phyloP scores from a whole-genome alignment of 2,113 vertebrate genomes.

The Saiga tatarica region DNA sequence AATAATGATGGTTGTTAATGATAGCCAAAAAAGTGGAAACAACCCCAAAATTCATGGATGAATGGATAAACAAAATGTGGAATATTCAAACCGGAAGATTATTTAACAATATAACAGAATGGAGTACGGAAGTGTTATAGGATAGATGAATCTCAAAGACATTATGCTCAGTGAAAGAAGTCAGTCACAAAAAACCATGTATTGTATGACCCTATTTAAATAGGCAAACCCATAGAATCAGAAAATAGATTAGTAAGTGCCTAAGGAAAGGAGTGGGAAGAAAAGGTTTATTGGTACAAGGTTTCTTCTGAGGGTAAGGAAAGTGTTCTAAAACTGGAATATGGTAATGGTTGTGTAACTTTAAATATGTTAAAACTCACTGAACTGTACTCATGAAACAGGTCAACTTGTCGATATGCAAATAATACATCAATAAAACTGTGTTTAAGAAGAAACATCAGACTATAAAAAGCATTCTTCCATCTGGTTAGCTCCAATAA shows the following conservation, averaged over 20 bases:
- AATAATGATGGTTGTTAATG: not conserved
- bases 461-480: not conserved
- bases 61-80: not conserved
- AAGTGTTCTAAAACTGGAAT: conserved; percentile 4
- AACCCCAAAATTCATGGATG: not conserved
- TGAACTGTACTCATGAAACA: not conserved
- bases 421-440: not conserved
- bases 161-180: not conserved
- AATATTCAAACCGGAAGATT: not conserved
- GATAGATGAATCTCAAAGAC: not conserved
- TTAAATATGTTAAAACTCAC: not conserved
- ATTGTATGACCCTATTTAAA: not conserved
- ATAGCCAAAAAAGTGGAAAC: not conserved
- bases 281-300: not conserved
- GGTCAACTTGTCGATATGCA: not conserved
- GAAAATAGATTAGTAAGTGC: not conserved
- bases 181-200: not conserved
- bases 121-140: not conserved
- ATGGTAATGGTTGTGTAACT: not conserved
- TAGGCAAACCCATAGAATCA: not conserved
- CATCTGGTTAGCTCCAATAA: not conserved
- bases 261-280: not conserved
- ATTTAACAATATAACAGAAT: not conserved
- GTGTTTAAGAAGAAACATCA: not conserved
- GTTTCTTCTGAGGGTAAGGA: not conserved